These are phyloP conservation scores for Zosterops lateralis DNA, from an alignment of 2,113 vertebrate species.

Conservation along the genomic window DNA sequence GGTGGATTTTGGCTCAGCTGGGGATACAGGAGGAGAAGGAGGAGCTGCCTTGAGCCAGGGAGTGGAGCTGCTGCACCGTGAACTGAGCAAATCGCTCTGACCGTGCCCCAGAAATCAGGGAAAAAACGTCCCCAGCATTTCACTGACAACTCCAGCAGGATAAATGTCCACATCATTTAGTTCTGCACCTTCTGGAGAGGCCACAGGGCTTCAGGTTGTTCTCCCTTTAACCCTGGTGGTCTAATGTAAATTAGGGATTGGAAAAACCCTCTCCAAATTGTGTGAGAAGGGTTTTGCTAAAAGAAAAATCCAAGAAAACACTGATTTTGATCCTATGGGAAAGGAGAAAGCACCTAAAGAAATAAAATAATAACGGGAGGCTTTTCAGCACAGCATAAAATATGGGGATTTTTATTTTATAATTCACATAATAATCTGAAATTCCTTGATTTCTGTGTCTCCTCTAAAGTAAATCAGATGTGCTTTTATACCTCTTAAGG, in stretches of 20 bases:
- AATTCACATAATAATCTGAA: neutral
- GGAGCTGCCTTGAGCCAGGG: neutral
- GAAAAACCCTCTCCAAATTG: neutral
- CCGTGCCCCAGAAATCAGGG: rapidly evolving
- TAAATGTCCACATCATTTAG: neutral
- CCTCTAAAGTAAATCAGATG: neutral
- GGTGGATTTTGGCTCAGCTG: neutral
- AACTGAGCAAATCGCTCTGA: neutral
- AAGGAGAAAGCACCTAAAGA: neutral
- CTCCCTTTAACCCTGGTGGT: neutral
- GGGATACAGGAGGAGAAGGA: neutral
- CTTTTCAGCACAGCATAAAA: neutral
- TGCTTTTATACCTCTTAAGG: neutral
- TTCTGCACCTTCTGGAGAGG: neutral
- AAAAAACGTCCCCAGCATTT: rapidly evolving
- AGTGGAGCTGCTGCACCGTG: constrained; percentile 23
- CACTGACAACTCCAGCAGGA: rapidly evolving
- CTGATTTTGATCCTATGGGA: neutral
- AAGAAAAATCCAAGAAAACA: neutral
- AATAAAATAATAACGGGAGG: neutral
- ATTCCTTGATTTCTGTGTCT: neutral
- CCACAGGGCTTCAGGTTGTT: neutral
- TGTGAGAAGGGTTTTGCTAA: neutral
- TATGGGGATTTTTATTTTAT: neutral
- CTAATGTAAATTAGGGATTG: neutral